Evolutionary conservation across 2,888 invertebrate species (phyloP).

Genomic region (Tipula helvola): DNA sequence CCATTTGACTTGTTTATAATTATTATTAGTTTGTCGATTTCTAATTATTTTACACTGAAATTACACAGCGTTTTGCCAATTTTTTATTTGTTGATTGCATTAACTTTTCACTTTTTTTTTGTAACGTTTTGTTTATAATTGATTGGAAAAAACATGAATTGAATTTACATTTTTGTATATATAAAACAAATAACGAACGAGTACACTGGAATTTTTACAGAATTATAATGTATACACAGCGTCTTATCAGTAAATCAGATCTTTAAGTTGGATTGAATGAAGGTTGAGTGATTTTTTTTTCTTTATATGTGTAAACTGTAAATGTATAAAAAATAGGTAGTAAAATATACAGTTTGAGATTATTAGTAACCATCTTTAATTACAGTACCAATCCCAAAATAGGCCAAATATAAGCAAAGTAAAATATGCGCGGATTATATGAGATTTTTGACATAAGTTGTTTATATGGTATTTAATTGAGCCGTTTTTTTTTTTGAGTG

Average conservation of each 20-base stretch:
- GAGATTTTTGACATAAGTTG: background rate
- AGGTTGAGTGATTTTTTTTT: background rate
- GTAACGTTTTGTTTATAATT: background rate
- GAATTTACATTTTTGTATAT: background rate
- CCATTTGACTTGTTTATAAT: background rate
- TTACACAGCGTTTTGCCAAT: background rate
- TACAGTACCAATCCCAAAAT: background rate
- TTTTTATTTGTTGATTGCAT: background rate
- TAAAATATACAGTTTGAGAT: background rate
- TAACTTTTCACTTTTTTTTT: background rate
- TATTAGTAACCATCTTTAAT: background rate
- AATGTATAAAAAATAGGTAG: background rate
- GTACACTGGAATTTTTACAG: background rate
- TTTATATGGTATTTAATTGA: background rate
- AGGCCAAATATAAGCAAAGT: background rate
- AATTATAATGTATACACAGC: background rate
- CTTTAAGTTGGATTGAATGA: background rate
- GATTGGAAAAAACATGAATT: background rate
- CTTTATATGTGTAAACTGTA: background rate
- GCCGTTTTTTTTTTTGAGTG: background rate
- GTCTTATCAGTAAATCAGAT: background rate
- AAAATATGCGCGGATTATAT: background rate
- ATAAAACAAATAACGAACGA: background rate
- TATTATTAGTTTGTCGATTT: background rate
- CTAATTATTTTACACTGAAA: background rate